These are phyloP conservation scores for Chalcosyrphus nemorum DNA, from an alignment of 2,888 invertebrate species.

Conservation along the genomic window DNA sequence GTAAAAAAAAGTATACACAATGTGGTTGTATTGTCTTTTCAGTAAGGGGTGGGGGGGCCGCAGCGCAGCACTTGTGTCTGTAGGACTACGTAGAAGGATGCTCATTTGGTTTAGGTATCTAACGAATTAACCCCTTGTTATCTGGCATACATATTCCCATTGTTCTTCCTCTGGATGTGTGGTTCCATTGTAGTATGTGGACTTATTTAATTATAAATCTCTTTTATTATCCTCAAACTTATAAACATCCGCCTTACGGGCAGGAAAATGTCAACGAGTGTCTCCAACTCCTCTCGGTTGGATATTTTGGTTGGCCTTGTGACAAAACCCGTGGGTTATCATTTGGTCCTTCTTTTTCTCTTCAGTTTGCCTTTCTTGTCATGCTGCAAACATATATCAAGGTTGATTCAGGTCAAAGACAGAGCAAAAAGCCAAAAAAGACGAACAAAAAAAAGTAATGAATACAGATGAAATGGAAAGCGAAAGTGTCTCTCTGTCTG, in stretches of 20 bases:
- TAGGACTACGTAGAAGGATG: conserved; percentile 42
- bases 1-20: not conserved
- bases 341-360: conserved; percentile 8
- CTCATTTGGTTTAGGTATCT: conserved; percentile 44
- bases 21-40: conserved; percentile 37
- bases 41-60: too few relatives aligned
- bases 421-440: conserved; percentile 19
- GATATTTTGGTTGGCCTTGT: conserved; percentile 39
- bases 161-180: not conserved
- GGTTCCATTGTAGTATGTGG: not conserved
- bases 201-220: conserved; percentile 52
- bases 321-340: conserved; percentile 10
- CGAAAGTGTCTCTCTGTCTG: conserved; percentile 46
- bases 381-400: conserved; percentile 34
- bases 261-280: conserved; percentile 20
- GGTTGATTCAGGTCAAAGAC: conserved; percentile 53
- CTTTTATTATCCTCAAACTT: conserved; percentile 23
- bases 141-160: conserved; percentile 13
- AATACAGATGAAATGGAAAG: conserved; percentile 64
- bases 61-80: conserved; percentile 20
- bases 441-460: conserved; percentile 51
- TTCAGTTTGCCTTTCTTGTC: conserved; percentile 20
- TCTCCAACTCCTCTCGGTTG: not conserved
- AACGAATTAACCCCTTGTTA: conserved; percentile 58
- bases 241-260: not conserved